Evolutionary conservation across 2,113 vertebrate genomes (phyloP).

Genomic region (Vidua chalybeata): DNA sequence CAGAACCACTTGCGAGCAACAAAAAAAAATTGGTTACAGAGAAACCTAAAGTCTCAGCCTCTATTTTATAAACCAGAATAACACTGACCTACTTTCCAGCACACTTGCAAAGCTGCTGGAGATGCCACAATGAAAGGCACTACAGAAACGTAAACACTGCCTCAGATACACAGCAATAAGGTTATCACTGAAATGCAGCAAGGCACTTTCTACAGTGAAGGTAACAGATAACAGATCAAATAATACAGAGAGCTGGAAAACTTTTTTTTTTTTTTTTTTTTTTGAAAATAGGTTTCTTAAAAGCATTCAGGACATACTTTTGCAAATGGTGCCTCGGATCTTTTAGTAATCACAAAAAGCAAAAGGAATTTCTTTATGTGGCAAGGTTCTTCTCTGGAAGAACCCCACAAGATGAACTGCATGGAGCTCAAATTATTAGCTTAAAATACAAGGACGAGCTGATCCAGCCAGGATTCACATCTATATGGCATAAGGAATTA

Average conservation of each 20-base stretch:
- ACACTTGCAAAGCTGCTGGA: conserved; percentile 15
- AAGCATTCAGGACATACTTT: not conserved
- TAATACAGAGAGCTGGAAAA: not conserved
- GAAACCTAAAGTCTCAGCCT: conserved; percentile 24
- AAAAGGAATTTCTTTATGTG: not conserved
- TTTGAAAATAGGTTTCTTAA: not conserved
- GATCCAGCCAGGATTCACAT: not conserved
- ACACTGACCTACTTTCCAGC: conserved; percentile 46
- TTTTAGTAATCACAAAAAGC: not conserved
- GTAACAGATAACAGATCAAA: conserved; percentile 23
- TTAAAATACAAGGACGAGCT: not conserved
- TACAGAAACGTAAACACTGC: not conserved
- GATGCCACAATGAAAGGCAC: conserved; percentile 5
- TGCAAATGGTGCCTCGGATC: not conserved
- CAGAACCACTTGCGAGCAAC: not conserved
- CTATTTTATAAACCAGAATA: not conserved
- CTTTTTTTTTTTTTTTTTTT: not conserved
- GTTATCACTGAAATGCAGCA: conserved; percentile 18
- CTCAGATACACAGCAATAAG: not conserved
- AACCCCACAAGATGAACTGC: not conserved
- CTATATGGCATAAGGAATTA: not conserved
- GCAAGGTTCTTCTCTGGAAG: not conserved
- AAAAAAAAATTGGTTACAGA: not conserved
- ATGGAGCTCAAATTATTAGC: not conserved
- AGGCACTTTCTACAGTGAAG: not conserved